These are phyloP conservation scores for Brachypterus glaber DNA, from an alignment of 2,888 invertebrate genomes.

Conservation along the genomic window DNA sequence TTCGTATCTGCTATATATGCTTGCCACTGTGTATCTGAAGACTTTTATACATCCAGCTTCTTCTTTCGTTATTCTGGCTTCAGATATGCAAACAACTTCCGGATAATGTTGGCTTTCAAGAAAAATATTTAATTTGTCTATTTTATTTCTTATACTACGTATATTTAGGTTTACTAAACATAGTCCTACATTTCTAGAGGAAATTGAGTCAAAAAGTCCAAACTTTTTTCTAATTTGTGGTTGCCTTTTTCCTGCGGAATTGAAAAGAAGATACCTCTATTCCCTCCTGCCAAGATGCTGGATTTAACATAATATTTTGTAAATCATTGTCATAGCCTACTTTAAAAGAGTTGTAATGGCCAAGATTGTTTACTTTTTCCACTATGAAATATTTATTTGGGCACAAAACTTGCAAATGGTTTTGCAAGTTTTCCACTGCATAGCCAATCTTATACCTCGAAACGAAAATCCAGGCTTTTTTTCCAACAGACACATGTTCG, in stretches of 20 bases:
- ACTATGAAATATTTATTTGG: neutral
- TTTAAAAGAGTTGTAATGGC: neutral
- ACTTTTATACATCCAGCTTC: too few relatives aligned
- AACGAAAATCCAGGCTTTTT: neutral
- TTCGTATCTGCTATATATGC: too few relatives aligned
- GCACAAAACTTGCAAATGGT: neutral
- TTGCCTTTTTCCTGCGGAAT: neutral
- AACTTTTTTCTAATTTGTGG: neutral
- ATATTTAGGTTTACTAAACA: too few relatives aligned
- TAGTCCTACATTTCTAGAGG: too few relatives aligned
- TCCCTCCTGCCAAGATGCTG: neutral
- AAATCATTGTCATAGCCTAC: neutral
- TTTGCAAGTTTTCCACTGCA: neutral
- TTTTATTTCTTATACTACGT: too few relatives aligned
- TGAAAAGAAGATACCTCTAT: neutral
- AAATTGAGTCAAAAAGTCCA: too few relatives aligned
- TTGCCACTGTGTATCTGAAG: too few relatives aligned
- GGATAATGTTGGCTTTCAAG: too few relatives aligned
- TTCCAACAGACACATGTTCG: neutral
- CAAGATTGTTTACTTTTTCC: neutral
- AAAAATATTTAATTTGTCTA: too few relatives aligned
- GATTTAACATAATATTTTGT: neutral
- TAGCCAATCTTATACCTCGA: neutral
- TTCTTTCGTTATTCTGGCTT: too few relatives aligned
- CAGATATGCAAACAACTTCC: too few relatives aligned